Conservation (phyloP, 2,888 invertebrate species). For the Herminia tarsipennalis region DNA sequence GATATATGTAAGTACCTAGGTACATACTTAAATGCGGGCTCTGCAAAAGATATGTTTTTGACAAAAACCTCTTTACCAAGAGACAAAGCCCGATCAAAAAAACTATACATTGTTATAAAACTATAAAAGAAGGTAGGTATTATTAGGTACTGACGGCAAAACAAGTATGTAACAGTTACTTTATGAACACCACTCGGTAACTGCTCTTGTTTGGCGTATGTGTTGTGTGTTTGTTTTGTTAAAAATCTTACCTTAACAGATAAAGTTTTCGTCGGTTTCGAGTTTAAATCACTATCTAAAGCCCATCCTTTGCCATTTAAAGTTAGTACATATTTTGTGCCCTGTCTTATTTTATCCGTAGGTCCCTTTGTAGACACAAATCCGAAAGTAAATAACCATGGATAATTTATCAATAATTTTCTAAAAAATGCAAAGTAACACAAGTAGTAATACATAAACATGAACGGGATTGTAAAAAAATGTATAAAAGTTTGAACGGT, state of each 20-base stretch:
- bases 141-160: too few species aligned
- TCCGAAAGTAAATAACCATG: slow-evolving; percentile 56
- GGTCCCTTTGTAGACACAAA: slow-evolving; percentile 62
- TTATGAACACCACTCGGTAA: too few species aligned
- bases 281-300: slow-evolving; percentile 32
- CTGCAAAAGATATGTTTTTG: too few species aligned
- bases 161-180: too few species aligned
- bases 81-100: too few species aligned
- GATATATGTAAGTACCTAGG: too few species aligned
- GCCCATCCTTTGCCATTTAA: slow-evolving; percentile 59
- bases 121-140: too few species aligned
- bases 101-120: too few species aligned
- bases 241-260: slow-evolving; percentile 58
- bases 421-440: slow-evolving; percentile 57
- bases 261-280: slow-evolving; percentile 39
- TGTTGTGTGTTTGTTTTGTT: too few species aligned
- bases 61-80: too few species aligned
- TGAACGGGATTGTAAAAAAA: slow-evolving; percentile 50
- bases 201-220: too few species aligned
- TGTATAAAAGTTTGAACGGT: slow-evolving; percentile 55
- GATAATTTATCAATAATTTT: slow-evolving; percentile 54
- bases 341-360: slow-evolving; percentile 48
- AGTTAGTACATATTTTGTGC: slow-evolving; percentile 51
- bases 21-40: too few species aligned
- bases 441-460: slow-evolving; percentile 55